phyloP scores from a whole-genome alignment of 2,888 invertebrate genomes.

The Athetis lepigone region DNA sequence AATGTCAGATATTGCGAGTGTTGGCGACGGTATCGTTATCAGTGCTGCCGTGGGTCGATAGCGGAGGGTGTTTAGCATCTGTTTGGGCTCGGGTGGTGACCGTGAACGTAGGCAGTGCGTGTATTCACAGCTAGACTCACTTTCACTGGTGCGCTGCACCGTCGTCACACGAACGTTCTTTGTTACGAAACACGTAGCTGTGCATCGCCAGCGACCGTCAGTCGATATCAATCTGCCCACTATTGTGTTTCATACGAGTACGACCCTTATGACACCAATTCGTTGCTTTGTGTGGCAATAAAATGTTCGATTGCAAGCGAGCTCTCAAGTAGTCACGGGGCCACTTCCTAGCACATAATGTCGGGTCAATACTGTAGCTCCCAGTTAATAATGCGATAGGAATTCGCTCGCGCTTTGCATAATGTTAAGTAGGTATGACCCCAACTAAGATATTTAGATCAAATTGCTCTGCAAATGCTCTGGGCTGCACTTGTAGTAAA shows the following conservation, averaged over 20 bases:
- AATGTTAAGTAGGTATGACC: constrained; percentile 13
- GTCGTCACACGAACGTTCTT: constrained; percentile 66
- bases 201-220: constrained; percentile 50
- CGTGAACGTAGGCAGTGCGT: constrained; percentile 64
- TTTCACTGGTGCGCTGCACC: constrained; percentile 67
- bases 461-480: neutral
- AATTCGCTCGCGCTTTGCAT: constrained; percentile 11
- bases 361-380: constrained; percentile 9
- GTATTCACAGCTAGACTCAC: constrained; percentile 58
- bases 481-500: neutral
- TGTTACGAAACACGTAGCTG: constrained; percentile 69
- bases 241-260: constrained; percentile 46
- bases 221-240: constrained; percentile 49
- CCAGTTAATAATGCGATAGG: constrained; percentile 16
- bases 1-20: constrained; percentile 60
- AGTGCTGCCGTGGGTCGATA: constrained; percentile 25
- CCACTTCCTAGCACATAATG: constrained; percentile 44
- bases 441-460: constrained; percentile 34
- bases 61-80: constrained; percentile 25
- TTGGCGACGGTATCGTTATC: constrained; percentile 53
- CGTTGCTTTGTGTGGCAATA: constrained; percentile 54
- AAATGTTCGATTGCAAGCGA: constrained; percentile 43
- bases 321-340: constrained; percentile 17
- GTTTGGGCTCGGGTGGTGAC: constrained; percentile 54
- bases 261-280: constrained; percentile 42